Conservation (phyloP, 2,113 vertebrate genomes). For the Psammodynastes pulverulentus region DNA sequence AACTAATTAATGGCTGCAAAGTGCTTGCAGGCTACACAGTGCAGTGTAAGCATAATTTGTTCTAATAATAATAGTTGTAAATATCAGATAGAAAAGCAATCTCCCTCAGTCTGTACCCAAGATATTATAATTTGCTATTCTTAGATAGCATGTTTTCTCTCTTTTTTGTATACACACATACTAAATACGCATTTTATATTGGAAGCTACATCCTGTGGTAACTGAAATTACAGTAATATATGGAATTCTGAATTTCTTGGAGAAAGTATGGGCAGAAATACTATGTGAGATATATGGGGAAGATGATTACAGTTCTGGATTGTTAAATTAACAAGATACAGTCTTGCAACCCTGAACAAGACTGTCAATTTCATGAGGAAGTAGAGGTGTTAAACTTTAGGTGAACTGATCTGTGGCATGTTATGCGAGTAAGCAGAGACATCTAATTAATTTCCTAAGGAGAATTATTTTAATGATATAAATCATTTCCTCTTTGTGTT, state of each 20-base stretch:
- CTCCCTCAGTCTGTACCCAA: conserved; percentile 12
- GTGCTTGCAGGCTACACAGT: conserved; percentile 35
- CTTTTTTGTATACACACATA: neutral
- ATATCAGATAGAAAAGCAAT: conserved; percentile 30
- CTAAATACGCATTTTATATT: neutral
- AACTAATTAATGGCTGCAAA: conserved; percentile 46
- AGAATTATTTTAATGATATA: neutral
- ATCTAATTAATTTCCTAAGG: neutral
- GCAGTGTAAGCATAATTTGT: conserved; percentile 31
- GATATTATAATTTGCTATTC: neutral
- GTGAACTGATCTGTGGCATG: neutral
- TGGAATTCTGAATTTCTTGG: neutral
- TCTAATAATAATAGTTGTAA: conserved; percentile 44
- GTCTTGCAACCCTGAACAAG: conserved; percentile 16
- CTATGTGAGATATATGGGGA: conserved; percentile 38
- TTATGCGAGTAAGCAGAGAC: neutral
- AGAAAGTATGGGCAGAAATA: neutral
- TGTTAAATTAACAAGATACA: conserved; percentile 39
- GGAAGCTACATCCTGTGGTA: accelerated
- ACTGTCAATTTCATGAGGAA: conserved; percentile 17
- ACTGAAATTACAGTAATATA: neutral
- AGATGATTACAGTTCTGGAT: conserved; percentile 19
- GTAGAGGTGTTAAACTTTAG: neutral
- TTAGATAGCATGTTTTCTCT: neutral
- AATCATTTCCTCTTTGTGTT: neutral